A percentile compares a stretch with the other conserved stretches of the same genome.
Evolutionary conservation across 2,888 invertebrate genomes (phyloP).

Genomic region (Tipula unca): DNA sequence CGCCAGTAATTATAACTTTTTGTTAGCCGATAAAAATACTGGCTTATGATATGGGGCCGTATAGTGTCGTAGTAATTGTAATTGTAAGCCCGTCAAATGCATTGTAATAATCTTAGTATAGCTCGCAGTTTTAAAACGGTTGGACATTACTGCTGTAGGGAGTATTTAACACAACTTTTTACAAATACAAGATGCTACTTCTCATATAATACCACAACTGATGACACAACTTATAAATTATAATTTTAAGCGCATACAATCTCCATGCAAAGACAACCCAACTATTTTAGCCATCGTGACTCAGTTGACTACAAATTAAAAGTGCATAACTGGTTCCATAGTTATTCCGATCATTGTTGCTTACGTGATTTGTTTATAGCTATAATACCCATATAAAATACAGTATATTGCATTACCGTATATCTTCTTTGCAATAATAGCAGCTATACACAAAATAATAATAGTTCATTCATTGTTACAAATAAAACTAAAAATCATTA

Average conservation of each 20-base stretch:
- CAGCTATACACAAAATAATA: neutral
- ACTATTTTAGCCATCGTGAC: neutral
- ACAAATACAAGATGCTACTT: too few relatives aligned
- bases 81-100: too few relatives aligned
- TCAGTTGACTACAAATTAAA: slow-evolving; percentile 8
- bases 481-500: neutral
- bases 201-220: too few relatives aligned
- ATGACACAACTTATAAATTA: neutral
- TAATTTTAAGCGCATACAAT: neutral
- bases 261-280: neutral
- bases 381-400: neutral
- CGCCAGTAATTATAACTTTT: too few relatives aligned
- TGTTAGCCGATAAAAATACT: too few relatives aligned
- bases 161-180: too few relatives aligned
- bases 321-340: neutral
- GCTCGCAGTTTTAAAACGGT: too few relatives aligned
- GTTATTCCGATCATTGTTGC: neutral
- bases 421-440: neutral
- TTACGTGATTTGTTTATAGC: neutral
- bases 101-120: too few relatives aligned
- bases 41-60: too few relatives aligned
- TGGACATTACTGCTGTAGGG: too few relatives aligned
- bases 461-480: neutral
- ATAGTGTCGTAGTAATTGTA: too few relatives aligned
- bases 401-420: neutral